Evolutionary conservation across 2,113 vertebrate genomes (phyloP).

Genomic region (Mus spicilegus): DNA sequence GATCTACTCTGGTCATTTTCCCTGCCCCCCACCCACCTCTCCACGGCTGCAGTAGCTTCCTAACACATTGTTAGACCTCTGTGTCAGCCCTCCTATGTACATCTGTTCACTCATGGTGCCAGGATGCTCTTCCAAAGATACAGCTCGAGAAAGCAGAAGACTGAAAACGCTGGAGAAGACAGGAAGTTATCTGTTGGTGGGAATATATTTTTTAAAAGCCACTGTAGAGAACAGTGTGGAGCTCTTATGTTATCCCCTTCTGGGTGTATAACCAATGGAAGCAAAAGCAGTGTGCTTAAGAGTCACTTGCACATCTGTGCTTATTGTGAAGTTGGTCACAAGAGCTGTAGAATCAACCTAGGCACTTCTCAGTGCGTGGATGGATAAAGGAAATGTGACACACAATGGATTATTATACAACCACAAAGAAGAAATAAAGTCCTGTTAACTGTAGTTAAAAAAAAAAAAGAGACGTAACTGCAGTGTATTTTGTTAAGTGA

Average conservation of each 20-base stretch:
- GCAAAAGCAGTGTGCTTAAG: neutral
- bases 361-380: neutral
- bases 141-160: neutral
- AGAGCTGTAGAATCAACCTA: neutral
- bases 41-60: neutral
- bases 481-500: neutral
- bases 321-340: neutral
- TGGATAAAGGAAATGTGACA: neutral
- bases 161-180: neutral
- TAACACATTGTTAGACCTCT: neutral
- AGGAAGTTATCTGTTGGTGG: neutral
- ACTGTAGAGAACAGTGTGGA: neutral
- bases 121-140: neutral
- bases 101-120: neutral
- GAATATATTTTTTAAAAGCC: neutral
- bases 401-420: neutral
- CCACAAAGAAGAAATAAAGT: neutral
- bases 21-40: accelerated
- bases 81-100: neutral
- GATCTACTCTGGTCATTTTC: neutral
- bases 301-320: neutral
- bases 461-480: neutral
- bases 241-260: neutral
- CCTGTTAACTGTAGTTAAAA: neutral
- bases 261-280: neutral